A percentile compares a stretch with the other conserved stretches of the same genome.
phyloP scores from a whole-genome alignment of 64 coral and sea anemone genomes.

The Cladopsammia gracilis region DNA sequence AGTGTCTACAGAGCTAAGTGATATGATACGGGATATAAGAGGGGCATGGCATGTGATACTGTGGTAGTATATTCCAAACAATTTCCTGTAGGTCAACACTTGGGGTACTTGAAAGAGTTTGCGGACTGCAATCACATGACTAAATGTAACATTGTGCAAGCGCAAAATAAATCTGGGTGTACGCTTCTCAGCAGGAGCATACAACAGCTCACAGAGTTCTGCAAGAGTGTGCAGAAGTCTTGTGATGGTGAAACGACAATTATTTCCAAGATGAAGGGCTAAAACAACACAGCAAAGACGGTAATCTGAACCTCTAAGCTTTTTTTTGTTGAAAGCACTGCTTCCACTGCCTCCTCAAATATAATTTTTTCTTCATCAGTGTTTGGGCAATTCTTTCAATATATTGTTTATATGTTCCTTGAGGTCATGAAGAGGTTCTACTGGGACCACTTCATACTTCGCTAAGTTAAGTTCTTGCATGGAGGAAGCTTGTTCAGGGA shows the following conservation, averaged over 20 bases:
- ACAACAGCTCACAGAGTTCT: not conserved
- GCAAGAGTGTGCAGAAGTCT: slow-evolving; percentile 38
- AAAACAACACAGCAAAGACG: slow-evolving; percentile 43
- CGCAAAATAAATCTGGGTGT: too few species aligned
- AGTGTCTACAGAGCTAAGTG: slow-evolving; percentile 23
- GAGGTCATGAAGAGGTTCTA: slow-evolving; percentile 72
- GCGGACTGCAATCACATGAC: not conserved
- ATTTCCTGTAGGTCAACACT: too few species aligned
- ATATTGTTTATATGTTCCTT: slow-evolving; percentile 68
- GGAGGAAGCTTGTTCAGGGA: not conserved
- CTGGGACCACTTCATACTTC: slow-evolving; percentile 57
- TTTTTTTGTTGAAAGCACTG: slow-evolving; percentile 40
- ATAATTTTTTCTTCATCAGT: slow-evolving; percentile 16
- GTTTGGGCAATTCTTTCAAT: slow-evolving; percentile 61
- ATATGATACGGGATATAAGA: slow-evolving; percentile 19
- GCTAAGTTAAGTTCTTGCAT: slow-evolving; percentile 23
- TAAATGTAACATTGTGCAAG: too few species aligned
- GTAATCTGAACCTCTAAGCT: slow-evolving; percentile 38
- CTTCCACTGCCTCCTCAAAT: slow-evolving; percentile 30
- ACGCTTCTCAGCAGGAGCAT: too few species aligned
- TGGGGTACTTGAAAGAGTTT: not conserved
- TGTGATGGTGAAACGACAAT: slow-evolving; percentile 23
- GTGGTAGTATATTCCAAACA: too few species aligned
- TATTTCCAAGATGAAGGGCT: slow-evolving; percentile 16
- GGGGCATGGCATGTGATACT: slow-evolving; percentile 22